phyloP scores from a whole-genome alignment of 2,113 vertebrate species.

The Dasypus novemcinctus region DNA sequence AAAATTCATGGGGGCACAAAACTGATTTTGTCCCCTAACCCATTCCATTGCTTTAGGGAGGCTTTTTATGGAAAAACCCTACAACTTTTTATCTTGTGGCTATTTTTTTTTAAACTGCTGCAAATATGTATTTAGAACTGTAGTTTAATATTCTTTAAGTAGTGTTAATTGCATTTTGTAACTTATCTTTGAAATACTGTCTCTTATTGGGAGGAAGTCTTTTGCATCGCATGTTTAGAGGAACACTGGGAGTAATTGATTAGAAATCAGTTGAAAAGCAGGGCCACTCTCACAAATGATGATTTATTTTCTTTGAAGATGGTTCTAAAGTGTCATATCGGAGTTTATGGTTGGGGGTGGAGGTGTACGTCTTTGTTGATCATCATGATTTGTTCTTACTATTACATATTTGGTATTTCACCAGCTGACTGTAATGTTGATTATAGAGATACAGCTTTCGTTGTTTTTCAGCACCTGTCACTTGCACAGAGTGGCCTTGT shows the following conservation, averaged over 20 bases:
- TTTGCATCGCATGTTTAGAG: background rate
- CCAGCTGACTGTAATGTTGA: background rate
- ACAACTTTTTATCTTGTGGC: background rate
- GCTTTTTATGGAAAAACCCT: background rate
- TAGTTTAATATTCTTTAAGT: background rate
- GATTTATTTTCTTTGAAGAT: background rate
- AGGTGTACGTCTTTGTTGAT: background rate
- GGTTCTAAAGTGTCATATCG: background rate
- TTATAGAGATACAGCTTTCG: background rate
- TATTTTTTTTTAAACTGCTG: conserved; percentile 27
- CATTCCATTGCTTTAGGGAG: background rate
- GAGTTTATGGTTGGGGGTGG: background rate
- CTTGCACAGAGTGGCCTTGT: background rate
- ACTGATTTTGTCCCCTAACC: background rate
- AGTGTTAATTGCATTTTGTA: background rate
- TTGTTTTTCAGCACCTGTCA: background rate
- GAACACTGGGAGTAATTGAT: background rate
- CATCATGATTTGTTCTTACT: background rate
- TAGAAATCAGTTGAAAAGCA: conserved; percentile 5
- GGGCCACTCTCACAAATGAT: background rate
- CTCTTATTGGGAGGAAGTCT: background rate
- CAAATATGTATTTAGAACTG: background rate
- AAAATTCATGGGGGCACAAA: background rate
- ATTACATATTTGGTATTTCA: background rate
- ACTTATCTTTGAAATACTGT: conserved; percentile 17